Conservation (phyloP, 92 coral and sea anemone species). For the Parazoanthus swiftii region DNA sequence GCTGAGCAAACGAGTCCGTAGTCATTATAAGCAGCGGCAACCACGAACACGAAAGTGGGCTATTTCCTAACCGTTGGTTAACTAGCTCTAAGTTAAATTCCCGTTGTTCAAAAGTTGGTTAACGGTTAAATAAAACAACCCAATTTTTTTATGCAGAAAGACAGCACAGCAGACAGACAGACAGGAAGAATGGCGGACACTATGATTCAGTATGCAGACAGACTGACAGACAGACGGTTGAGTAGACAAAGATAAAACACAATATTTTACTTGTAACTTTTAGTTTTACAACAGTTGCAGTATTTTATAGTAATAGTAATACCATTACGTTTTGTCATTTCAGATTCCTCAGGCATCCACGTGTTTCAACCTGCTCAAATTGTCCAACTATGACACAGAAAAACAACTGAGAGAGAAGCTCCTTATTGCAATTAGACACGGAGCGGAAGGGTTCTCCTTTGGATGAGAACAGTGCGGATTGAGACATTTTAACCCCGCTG, state of each 20-base stretch:
- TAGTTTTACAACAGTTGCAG: neutral
- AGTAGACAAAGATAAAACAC: too few species aligned
- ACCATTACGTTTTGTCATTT: neutral
- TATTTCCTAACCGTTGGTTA: too few species aligned
- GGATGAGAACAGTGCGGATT: neutral
- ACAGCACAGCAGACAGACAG: neutral
- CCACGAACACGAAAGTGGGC: too few species aligned
- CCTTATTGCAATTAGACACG: conserved; percentile 90
- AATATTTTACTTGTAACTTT: too few species aligned
- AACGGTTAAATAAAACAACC: too few species aligned
- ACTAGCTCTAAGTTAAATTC: too few species aligned
- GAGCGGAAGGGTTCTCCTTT: conserved; percentile 94
- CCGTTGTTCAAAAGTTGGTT: too few species aligned
- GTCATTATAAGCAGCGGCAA: too few species aligned
- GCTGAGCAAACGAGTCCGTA: too few species aligned
- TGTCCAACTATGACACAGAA: conserved; percentile 77
- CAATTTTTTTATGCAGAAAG: neutral
- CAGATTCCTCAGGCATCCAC: conserved; percentile 96
- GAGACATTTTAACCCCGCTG: neutral
- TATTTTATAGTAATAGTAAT: neutral
- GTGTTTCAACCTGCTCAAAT: conserved; percentile 84
- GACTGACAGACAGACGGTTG: neutral
- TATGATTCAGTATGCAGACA: neutral
- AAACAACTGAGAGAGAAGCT: conserved; percentile 87
- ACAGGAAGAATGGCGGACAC: neutral